Evolutionary conservation across 2,888 invertebrate species (phyloP).

Genomic region (Listrodromus nycthemerus): DNA sequence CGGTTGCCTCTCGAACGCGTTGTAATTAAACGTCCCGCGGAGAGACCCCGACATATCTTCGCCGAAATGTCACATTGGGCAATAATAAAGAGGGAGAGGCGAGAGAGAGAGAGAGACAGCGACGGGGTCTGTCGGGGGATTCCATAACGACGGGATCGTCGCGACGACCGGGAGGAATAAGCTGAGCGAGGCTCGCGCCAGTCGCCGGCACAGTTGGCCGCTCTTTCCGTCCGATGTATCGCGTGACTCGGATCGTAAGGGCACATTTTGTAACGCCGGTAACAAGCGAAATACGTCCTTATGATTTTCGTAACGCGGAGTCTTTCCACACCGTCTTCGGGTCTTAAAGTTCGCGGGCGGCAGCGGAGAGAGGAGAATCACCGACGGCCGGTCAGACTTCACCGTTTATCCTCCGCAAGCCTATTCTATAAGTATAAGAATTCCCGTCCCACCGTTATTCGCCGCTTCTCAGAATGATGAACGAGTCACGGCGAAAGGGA

Average conservation of each 20-base stretch:
- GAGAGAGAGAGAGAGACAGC: too few species aligned
- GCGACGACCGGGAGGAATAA: not conserved
- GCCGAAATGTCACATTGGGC: slow-evolving; percentile 65
- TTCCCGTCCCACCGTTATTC: slow-evolving; percentile 3
- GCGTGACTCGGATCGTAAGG: not conserved
- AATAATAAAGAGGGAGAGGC: slow-evolving; percentile 42
- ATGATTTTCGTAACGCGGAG: not conserved
- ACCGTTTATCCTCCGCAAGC: not conserved
- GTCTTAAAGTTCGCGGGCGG: not conserved
- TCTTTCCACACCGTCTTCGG: not conserved
- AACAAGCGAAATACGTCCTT: slow-evolving; percentile 4
- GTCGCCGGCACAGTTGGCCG: not conserved
- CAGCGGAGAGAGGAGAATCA: not conserved
- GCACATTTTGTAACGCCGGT: not conserved
- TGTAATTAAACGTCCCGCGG: slow-evolving; percentile 60
- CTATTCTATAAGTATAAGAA: slow-evolving; percentile 20
- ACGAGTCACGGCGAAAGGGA: slow-evolving; percentile 57
- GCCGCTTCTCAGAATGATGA: slow-evolving; percentile 49
- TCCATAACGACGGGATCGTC: slow-evolving; percentile 21
- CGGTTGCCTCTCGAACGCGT: slow-evolving; percentile 24
- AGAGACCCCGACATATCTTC: slow-evolving; percentile 56
- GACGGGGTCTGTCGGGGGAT: slow-evolving; percentile 2
- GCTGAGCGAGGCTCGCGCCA: not conserved
- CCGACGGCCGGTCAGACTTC: not conserved
- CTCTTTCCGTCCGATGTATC: not conserved